Evolutionary conservation across 2,113 vertebrate genomes (phyloP), one percentile per base, ranked within the genome.

Genomic region (Brevimyrus niger): DNA sequence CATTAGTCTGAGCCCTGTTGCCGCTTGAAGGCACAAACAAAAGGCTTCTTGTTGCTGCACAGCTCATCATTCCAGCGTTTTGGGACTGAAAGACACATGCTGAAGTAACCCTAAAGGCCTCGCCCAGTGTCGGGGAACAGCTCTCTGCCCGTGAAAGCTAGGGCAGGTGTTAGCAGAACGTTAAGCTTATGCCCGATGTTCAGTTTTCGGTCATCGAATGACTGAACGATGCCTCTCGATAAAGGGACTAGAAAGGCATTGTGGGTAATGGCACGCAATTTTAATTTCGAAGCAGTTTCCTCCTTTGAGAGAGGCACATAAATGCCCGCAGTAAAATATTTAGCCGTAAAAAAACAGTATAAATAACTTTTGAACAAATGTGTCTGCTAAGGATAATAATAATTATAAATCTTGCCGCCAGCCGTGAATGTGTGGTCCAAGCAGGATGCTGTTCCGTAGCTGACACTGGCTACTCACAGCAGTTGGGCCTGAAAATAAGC

Each of bases 281-380:
- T 76, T 38, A 35, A 76, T 76, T 38, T 8, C 42, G 73, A 80
- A 80, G 35, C 35, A 19, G 31, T 80, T 38, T 80, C 11, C 2
- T 42, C 35, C 73, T 80, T 42, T 80, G 73, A 80, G 31, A 38
- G 73, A 42, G 15, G 15, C 35, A 80, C 35, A 80, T 38, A 80
- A 80, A 80, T 42, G 73, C 31, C 73, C 6, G 6, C 35, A 80
- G 73, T 80, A 19, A 80, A 80, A 38, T 80, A 42, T 80, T 38
- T 35, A 80, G 73, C 35, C 42, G 35, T 80, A 80, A 15, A 55
- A 51, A 80, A 80, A 19, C 73, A 42, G 10, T 69, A 69, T 69
- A 69, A 69, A 69, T 80, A 80, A 80, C 73, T 80, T 80, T 80
- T 80, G 73, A 42, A 38, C 73, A 80, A 80, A 80, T 42, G 35